Base-by-base conservation (phyloP, 2,888 invertebrate species). In the Dimorphilus gyrociliatus region DNA sequence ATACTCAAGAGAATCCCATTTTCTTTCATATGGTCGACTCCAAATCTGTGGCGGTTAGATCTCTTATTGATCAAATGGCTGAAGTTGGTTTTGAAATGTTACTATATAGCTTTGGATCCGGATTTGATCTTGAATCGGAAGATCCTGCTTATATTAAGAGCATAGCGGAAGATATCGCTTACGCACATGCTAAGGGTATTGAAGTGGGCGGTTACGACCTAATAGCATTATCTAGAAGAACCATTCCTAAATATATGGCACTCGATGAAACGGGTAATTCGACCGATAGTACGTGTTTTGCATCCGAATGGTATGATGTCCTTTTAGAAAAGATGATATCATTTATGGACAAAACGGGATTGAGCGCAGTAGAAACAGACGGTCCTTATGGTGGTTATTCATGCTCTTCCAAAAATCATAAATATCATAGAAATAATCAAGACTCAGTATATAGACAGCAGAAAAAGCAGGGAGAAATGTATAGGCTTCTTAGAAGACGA, bases 71-170 rank as follows among this genome's bases (percentile, higher is more conserved):
- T 25, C 41, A 43, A 28, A 34, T 43, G 36, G 34, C 35, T 8
- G 43, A 43, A 8, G 43, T 42, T 8, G 43, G 43, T 1, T 42
- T 43, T 29, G 43, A 41, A 30, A 41, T 41, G 41, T 21, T 41
- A 27, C 37, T 41, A 23, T 41, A 31, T 26, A 41, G 40, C 21
- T 42, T 42, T 33, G 41, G 42, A 2, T 42, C 41, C n/a, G 36
- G 39, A 10, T 41, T 42, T 29, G 17, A 41, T 16, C 16, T 39
- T 3, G 42, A 42, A 27, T 41, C 42, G 0, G 28, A 25, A 13
- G 23, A 42, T 30, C 21, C 21, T n/a, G 29, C 19, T 4, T 42
- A 42, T 19, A 31, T 42, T 1, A n/a, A 30, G 15, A 25, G 30
- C 16, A 32, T 39, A 15, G 26, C 28, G 10, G 23, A 24, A 2